Evolutionary conservation across 2,113 vertebrate species (phyloP), one percentile per base, ranked within the genome.

Genomic region (Calyptomena viridis): DNA sequence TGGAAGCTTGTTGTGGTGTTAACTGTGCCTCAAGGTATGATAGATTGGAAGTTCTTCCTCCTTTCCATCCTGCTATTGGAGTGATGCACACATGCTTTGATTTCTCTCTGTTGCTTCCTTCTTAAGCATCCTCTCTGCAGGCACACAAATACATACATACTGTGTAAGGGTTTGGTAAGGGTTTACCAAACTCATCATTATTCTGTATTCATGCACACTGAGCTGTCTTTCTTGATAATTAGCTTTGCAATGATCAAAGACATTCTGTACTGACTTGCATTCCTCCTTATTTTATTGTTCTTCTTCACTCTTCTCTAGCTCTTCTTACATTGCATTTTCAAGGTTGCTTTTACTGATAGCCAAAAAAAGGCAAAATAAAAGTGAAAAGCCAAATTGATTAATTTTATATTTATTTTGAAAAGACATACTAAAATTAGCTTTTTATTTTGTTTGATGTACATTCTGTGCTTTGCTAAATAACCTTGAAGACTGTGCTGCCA

Each of bases 181-280:
- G 14, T 88, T 95, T 86, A 80, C 78, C 35, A 83, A 86, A 68
- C 47, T 84, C 64, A 71, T 95, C 39, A 11, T 68, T 74, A 90
- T 93, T 96, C 90, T 92, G 39, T 53, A 49, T 78, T 95, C 76
- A 78, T 40, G 68, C 39, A 63, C 39, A 44, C 25, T 0, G 50
- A 88, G 52, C 79, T 63, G 31, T 58, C 46, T 82, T 64, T 60
- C 82, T 92, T 68, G 80, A 78, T 90, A 88, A 96, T 94, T 78
- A 93, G n/a, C 72, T 96, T 86, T 79, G 71, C 60, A 93, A 86
- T 72, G 85, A 92, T 86, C 8, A 28, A 95, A 94, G 73, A 95
- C 39, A 7, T 73, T 96, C 64, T 92, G 85, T 95, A 92, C 67
- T 35, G 30, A n/a, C 82, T 74, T 55, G 27, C 37, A 49, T 85